Conservation (phyloP, 2,888 invertebrate genomes). For the Spisula subtruncata region DNA sequence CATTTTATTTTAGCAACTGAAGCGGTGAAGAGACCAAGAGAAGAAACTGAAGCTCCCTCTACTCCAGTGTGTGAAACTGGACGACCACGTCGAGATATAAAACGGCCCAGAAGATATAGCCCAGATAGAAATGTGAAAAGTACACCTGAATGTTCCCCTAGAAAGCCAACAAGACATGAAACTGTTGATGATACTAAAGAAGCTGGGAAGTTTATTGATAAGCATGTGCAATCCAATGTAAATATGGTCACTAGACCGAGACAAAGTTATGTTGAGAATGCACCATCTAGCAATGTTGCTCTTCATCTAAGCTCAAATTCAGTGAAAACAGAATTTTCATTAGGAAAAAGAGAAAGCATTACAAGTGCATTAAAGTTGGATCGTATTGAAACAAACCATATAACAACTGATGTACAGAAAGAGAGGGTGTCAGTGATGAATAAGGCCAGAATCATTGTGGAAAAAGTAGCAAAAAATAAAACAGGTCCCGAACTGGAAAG, state of each 20-base stretch:
- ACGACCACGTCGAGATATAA: constrained; percentile 60
- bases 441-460: constrained; percentile 36
- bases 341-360: background rate
- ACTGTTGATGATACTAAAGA: background rate
- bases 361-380: background rate
- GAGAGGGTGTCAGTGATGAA: constrained; percentile 33
- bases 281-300: background rate
- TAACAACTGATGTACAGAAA: background rate
- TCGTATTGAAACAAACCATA: background rate
- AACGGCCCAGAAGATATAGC: constrained; percentile 63
- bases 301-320: background rate
- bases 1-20: background rate
- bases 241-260: background rate
- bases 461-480: constrained; percentile 36
- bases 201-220: background rate
- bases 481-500: background rate
- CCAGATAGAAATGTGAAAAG: constrained; percentile 42
- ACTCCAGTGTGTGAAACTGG: constrained; percentile 34
- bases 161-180: background rate
- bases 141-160: constrained; percentile 6
- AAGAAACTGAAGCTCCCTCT: background rate
- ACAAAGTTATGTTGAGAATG: background rate
- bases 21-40: background rate
- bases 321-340: background rate
- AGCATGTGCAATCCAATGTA: background rate